Conservation (phyloP, 2,113 vertebrate species). For the Dendropsophus ebraccatus region DNA sequence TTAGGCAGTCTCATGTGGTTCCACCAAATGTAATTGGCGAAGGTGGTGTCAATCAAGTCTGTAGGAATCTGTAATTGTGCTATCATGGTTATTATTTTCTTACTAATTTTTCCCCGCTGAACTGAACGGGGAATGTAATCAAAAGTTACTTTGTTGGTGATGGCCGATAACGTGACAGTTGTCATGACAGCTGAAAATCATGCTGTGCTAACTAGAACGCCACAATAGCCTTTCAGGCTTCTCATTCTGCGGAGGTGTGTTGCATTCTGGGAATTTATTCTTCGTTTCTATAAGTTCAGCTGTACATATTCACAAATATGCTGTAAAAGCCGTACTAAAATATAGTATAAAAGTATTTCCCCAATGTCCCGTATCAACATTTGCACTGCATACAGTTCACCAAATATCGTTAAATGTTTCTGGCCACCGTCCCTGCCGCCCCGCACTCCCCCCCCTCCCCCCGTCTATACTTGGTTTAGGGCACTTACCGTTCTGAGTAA, state of each 20-base stretch:
- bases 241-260: background rate
- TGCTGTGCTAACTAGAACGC: background rate
- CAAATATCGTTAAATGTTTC: background rate
- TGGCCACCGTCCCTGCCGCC: background rate
- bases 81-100: background rate
- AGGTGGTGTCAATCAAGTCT: background rate
- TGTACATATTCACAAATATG: background rate
- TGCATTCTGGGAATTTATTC: background rate
- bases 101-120: background rate
- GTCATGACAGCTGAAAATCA: background rate
- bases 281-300: background rate
- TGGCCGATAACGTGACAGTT: background rate
- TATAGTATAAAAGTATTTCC: background rate
- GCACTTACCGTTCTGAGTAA: conserved; percentile 55
- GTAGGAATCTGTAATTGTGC: background rate
- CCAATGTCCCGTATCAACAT: background rate
- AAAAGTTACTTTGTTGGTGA: background rate
- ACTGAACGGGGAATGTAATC: background rate
- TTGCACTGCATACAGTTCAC: background rate
- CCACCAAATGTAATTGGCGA: background rate
- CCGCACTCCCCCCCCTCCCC: background rate
- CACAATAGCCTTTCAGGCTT: background rate
- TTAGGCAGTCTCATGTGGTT: too few species aligned
- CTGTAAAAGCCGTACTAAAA: background rate
- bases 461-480: background rate